A percentile compares a stretch with the other conserved stretches of the same genome.
Evolutionary conservation across 2,797 vertebrate genomes (phyloP).

Genomic region (Acanthurus leucopareius): DNA sequence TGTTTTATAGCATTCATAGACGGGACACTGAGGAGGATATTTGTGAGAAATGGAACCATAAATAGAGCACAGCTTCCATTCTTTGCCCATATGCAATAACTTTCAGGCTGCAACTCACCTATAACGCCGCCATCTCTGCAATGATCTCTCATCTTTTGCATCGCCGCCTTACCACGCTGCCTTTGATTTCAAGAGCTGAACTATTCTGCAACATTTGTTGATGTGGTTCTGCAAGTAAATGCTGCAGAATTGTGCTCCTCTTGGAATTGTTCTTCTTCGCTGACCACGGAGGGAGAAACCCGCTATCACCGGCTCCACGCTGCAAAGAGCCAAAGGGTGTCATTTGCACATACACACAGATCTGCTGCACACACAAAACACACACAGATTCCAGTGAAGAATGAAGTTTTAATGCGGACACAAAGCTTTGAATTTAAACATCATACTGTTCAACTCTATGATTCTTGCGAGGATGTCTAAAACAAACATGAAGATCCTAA

Average conservation of each 20-base stretch:
- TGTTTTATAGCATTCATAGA: slow-evolving; percentile 43
- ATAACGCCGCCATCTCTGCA: slow-evolving; percentile 72
- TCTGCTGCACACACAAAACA: no score
- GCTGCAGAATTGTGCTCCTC: slow-evolving; percentile 89
- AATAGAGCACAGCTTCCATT: slow-evolving; percentile 46
- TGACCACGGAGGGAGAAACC: slow-evolving; percentile 70
- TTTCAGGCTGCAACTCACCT: slow-evolving; percentile 64
- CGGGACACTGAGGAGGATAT: slow-evolving; percentile 36
- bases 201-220: slow-evolving; percentile 90
- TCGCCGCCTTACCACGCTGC: slow-evolving; percentile 75
- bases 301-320: slow-evolving; percentile 65
- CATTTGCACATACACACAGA: slow-evolving; percentile 15
- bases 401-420: neutral
- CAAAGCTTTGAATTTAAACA: no score
- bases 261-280: slow-evolving; percentile 87
- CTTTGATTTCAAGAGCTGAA: slow-evolving; percentile 89
- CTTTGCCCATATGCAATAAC: slow-evolving; percentile 59
- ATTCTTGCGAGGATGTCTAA: neutral
- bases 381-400: neutral
- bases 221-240: slow-evolving; percentile 88
- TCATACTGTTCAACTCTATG: neutral
- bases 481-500: neutral
- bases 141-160: slow-evolving; percentile 76
- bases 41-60: slow-evolving; percentile 61
- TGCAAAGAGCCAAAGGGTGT: slow-evolving; percentile 29